These are phyloP conservation scores for Chamaea fasciata DNA, from an alignment of 2,113 vertebrate genomes.

Conservation along the genomic window DNA sequence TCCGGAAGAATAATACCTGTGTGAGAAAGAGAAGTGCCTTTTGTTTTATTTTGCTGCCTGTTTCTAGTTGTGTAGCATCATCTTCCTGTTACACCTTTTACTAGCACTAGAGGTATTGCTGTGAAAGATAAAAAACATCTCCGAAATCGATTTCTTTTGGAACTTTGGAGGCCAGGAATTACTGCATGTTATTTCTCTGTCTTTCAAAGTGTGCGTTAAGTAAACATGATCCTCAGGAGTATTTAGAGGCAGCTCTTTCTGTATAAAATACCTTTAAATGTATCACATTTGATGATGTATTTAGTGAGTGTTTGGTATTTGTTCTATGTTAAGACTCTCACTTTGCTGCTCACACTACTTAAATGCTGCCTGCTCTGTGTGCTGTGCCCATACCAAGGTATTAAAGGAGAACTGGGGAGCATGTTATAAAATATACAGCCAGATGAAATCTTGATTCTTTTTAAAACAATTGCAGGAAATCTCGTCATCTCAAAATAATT, in stretches of 20 bases:
- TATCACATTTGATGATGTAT: neutral
- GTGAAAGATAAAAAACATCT: conserved; percentile 11
- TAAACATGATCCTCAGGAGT: neutral
- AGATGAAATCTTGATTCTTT: conserved; percentile 49
- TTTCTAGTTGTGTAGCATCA: neutral
- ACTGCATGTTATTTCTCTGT: neutral
- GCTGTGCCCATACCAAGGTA: conserved; percentile 35
- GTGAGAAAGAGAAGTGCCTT: neutral
- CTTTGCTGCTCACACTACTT: neutral
- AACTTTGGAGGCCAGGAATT: conserved; percentile 1
- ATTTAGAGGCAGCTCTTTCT: neutral
- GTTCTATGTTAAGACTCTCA: neutral
- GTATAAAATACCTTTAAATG: neutral
- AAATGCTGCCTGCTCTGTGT: neutral
- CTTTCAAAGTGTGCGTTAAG: neutral
- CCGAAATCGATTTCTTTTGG: conserved; percentile 31
- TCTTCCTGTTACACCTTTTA: neutral
- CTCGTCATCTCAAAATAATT: neutral
- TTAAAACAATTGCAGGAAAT: conserved; percentile 38
- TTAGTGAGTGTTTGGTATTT: neutral
- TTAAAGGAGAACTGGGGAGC: conserved; percentile 50
- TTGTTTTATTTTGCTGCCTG: neutral
- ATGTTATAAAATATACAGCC: conserved; percentile 33
- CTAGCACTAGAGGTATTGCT: neutral
- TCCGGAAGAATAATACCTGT: neutral